Evolutionary conservation across 2,797 vertebrate species (phyloP).

Genomic region (Hipposideros larvatus): DNA sequence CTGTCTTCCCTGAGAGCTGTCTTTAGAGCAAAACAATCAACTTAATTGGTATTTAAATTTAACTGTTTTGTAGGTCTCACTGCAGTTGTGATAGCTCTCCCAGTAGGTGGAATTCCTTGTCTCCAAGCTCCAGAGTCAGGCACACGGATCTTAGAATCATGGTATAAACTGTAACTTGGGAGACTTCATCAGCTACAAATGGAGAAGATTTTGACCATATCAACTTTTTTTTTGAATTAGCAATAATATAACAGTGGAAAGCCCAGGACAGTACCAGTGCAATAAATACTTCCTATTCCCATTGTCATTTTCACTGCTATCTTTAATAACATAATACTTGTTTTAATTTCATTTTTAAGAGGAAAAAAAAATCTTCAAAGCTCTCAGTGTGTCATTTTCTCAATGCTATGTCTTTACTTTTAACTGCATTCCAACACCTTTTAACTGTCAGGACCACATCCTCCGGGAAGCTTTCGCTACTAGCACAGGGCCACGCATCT

Average conservation of each 20-base stretch:
- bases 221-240: background rate
- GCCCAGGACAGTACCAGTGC: background rate
- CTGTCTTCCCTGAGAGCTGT: background rate
- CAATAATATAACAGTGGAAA: background rate
- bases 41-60: background rate
- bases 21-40: background rate
- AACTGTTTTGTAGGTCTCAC: background rate
- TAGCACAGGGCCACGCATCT: background rate
- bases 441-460: background rate
- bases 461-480: background rate
- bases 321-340: background rate
- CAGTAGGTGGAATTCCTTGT: accelerated
- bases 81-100: background rate
- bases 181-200: background rate
- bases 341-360: background rate
- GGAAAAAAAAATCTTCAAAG: background rate
- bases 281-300: background rate
- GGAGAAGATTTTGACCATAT: background rate
- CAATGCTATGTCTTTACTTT: background rate
- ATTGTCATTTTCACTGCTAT: background rate
- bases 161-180: background rate
- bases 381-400: background rate
- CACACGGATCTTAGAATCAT: background rate
- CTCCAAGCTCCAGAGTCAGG: background rate
- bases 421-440: background rate